Evolutionary conservation across 2,797 vertebrate genomes (phyloP).

Genomic region (Xyrichtys novacula): DNA sequence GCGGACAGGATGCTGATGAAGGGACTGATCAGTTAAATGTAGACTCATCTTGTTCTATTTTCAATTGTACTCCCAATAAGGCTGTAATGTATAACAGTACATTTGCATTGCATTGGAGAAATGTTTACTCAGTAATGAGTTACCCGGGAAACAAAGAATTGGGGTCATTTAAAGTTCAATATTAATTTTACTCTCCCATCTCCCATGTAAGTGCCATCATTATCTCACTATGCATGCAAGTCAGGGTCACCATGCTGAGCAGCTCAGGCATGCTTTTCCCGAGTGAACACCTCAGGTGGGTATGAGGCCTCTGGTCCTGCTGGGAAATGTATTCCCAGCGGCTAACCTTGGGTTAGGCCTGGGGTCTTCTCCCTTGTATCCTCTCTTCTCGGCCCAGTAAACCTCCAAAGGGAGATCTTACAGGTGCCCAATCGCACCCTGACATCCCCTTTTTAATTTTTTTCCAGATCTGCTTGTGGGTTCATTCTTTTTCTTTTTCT

Average conservation of each 20-base stretch:
- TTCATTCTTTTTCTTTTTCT: slow-evolving; percentile 25
- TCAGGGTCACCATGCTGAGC: slow-evolving; percentile 49
- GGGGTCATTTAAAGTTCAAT: slow-evolving; percentile 5
- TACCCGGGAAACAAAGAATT: too few relatives aligned
- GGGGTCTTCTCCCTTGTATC: slow-evolving; percentile 15
- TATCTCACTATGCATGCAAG: slow-evolving; percentile 30
- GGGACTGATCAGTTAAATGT: too few relatives aligned
- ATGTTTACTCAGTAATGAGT: too few relatives aligned
- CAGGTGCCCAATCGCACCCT: background rate
- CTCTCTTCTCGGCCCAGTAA: slow-evolving; percentile 14
- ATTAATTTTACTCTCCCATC: slow-evolving; percentile 12
- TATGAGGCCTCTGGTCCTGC: slow-evolving; percentile 18
- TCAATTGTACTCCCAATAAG: too few relatives aligned
- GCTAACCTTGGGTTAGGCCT: slow-evolving; percentile 33
- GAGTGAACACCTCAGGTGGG: background rate
- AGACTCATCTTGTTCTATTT: too few relatives aligned
- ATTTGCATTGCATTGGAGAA: too few relatives aligned
- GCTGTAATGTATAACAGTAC: too few relatives aligned
- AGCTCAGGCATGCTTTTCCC: slow-evolving; percentile 23
- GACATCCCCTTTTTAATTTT: background rate
- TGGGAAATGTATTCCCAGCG: slow-evolving; percentile 42
- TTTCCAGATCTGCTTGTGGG: slow-evolving; percentile 20
- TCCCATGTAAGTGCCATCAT: slow-evolving; percentile 37
- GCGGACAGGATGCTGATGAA: too few relatives aligned
- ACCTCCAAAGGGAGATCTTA: slow-evolving; percentile 22